phyloP scores from a whole-genome alignment of 2,113 vertebrate genomes.

The Columba janthina region DNA sequence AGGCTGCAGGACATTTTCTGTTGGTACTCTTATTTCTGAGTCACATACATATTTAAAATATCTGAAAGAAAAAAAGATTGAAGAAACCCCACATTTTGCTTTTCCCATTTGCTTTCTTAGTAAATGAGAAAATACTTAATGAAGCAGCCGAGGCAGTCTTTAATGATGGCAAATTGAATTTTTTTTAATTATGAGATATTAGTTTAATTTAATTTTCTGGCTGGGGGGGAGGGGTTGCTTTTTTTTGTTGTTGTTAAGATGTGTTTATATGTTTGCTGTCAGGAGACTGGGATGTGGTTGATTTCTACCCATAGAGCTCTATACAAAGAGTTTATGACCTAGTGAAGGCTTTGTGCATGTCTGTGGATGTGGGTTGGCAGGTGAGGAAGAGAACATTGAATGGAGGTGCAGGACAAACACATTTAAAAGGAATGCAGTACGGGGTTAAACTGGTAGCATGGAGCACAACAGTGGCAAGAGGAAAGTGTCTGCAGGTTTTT shows the following conservation, averaged over 20 bases:
- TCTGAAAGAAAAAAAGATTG: neutral
- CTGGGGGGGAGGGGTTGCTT: neutral
- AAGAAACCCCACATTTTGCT: neutral
- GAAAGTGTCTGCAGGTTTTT: neutral
- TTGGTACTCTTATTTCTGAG: neutral
- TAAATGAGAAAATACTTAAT: neutral
- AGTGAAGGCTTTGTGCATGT: neutral
- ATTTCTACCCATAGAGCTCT: neutral
- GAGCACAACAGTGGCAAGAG: neutral
- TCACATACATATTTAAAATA: neutral
- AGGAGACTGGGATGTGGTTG: neutral
- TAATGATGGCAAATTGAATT: neutral
- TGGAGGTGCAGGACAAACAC: neutral
- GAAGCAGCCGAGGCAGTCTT: neutral
- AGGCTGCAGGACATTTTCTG: neutral
- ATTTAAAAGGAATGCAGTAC: neutral
- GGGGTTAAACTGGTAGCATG: neutral
- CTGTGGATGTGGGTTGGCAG: rapidly evolving
- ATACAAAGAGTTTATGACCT: neutral
- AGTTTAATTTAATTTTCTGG: neutral
- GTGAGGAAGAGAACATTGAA: neutral
- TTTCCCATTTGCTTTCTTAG: neutral
- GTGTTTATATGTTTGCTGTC: neutral
- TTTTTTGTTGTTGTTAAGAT: neutral
- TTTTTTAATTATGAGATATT: neutral